Conservation (phyloP, 2,888 invertebrate species). For the Hymenopus coronatus region DNA sequence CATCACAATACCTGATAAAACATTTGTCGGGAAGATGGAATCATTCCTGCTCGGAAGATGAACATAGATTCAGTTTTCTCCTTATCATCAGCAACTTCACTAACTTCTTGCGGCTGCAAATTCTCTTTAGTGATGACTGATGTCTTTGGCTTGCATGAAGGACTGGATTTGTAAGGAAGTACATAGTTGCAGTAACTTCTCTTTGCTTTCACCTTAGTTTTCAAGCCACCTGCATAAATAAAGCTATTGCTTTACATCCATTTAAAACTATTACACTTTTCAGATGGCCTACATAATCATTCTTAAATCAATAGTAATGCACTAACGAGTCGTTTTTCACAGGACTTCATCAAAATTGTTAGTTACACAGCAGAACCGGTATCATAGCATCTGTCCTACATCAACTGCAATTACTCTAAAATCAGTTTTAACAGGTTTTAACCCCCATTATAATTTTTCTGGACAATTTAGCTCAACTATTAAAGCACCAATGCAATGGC, state of each 20-base stretch:
- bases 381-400: too few relatives aligned
- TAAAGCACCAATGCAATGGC: too few relatives aligned
- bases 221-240: conserved; percentile 48
- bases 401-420: too few relatives aligned
- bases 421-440: too few relatives aligned
- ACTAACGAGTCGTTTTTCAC: too few relatives aligned
- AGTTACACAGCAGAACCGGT: too few relatives aligned
- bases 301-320: too few relatives aligned
- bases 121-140: conserved; percentile 37
- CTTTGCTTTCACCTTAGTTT: conserved; percentile 53
- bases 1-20: conserved; percentile 72
- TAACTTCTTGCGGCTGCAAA: conserved; percentile 20
- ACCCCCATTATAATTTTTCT: too few relatives aligned
- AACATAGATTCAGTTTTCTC: conserved; percentile 52
- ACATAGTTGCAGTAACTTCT: conserved; percentile 50
- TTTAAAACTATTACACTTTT: background rate
- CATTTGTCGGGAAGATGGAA: conserved; percentile 83
- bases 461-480: too few relatives aligned
- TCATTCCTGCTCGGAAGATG: conserved; percentile 65
- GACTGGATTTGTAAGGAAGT: conserved; percentile 49
- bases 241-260: too few relatives aligned
- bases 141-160: conserved; percentile 39
- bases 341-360: too few relatives aligned
- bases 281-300: too few relatives aligned
- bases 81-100: conserved; percentile 39